phyloP scores from a whole-genome alignment of 2,113 vertebrate species.

The Aspidoscelis tigris region DNA sequence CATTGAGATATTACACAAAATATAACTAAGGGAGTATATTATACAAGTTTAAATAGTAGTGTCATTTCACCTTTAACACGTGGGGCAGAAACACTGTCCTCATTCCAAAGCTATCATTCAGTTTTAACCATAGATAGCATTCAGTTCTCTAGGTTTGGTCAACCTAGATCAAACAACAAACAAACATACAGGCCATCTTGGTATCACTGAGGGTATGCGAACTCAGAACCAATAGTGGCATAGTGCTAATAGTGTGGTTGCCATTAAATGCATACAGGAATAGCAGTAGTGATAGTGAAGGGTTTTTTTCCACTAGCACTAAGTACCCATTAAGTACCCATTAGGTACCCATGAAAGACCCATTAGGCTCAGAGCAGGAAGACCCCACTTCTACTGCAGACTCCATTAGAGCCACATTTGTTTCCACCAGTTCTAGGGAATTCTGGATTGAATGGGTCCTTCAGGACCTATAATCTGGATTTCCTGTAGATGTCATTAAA shows the following conservation, averaged over 20 bases:
- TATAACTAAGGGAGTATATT: not conserved
- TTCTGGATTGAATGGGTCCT: no score
- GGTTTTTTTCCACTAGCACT: no score
- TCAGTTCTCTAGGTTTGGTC: not conserved
- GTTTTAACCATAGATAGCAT: not conserved
- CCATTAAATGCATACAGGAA: no score
- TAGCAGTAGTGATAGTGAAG: not conserved
- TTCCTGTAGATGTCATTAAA: no score
- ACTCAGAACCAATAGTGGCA: not conserved
- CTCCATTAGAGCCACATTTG: no score
- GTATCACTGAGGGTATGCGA: not conserved
- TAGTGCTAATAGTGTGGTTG: not conserved
- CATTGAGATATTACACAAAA: constrained; percentile 10
- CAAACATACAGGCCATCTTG: no score
- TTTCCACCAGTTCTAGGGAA: no score
- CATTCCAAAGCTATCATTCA: not conserved
- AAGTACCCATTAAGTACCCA: no score
- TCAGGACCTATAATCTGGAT: no score
- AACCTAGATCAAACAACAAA: not conserved
- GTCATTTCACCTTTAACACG: not conserved
- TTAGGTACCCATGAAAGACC: no score
- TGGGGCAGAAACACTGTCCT: not conserved
- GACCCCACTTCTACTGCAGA: no score
- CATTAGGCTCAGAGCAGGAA: no score
- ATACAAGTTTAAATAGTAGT: constrained; percentile 13